Evolutionary conservation across 2,797 vertebrate species (phyloP), one percentile per base, ranked within the genome.

Genomic region (Agapornis canus): DNA sequence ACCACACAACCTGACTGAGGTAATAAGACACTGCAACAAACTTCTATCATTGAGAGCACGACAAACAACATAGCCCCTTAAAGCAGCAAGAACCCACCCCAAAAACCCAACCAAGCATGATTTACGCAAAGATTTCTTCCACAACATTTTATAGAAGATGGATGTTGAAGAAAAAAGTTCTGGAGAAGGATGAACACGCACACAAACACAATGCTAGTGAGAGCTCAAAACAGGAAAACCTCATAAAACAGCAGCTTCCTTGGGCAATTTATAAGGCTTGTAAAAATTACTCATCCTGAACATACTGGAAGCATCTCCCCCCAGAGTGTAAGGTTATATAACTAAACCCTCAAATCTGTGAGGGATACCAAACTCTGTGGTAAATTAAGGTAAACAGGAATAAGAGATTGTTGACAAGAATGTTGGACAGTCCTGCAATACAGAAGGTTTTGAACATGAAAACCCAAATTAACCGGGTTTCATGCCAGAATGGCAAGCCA

Each of bases 401-500:
- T 92, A 94, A 94, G 84, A 96, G 94, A 96, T 82, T 92, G 94
- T 90, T 93, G 78, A 95, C 89, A 89, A 95, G 94, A 95, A 94
- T 79, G 86, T 86, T 94, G 89, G 82, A 86, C 78, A 96, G 92
- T 92, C 92, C 89, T 93, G 95, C 92, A 95, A 97, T 79, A 87
- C 83, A 88, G 73, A 92, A 92, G 90, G 77, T 96, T 82, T 91
- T 89, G 54, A 92, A 88, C 78, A 88, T 40, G 82, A 49, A 73
- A 71, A 80, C 92, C 96, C 96, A 97, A 96, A 94, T 92, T 81
- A 95, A 96, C 96, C 73, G 97, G 45, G 60, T 82, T 70, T 86
- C 86, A 82, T 92, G 95, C 86, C 95, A 96, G 94, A 93, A 64
- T 26, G 14, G 88, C 90, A 96, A 96, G 92, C 83, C 75, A 63